Percentiles rank a stretch among this genome's conserved stretches.
phyloP scores from a whole-genome alignment of 2,113 vertebrate species.

The Taurulus bubalis region DNA sequence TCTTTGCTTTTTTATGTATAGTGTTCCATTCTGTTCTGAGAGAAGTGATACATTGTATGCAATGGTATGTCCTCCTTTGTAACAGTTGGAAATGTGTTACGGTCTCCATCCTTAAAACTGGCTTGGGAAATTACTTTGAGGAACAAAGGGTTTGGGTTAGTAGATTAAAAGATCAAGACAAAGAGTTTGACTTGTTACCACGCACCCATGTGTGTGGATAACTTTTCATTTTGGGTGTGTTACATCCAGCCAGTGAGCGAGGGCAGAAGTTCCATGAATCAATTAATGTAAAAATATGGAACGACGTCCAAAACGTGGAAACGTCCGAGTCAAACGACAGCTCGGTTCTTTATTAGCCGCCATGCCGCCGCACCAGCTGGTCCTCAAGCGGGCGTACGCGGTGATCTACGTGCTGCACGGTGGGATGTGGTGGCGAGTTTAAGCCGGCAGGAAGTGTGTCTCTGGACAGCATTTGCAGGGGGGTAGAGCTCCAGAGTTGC shows the following conservation, averaged over 20 bases:
- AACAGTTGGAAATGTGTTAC: too few relatives aligned
- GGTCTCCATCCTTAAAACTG: too few relatives aligned
- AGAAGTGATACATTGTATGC: not conserved
- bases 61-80: not conserved
- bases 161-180: not conserved
- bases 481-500: slow-evolving; percentile 47
- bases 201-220: not conserved
- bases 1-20: not conserved
- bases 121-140: not conserved
- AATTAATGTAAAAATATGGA: slow-evolving; percentile 47
- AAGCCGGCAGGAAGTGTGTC: slow-evolving; percentile 61
- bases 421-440: slow-evolving; percentile 58
- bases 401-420: slow-evolving; percentile 32
- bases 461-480: slow-evolving; percentile 45
- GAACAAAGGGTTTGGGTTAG: not conserved
- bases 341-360: slow-evolving; percentile 44
- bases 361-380: slow-evolving; percentile 17
- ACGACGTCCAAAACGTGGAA: slow-evolving; percentile 32
- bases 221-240: not conserved
- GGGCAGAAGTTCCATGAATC: slow-evolving; percentile 41
- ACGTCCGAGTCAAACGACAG: slow-evolving; percentile 29
- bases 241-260: not conserved
- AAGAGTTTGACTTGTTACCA: not conserved
- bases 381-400: slow-evolving; percentile 13
- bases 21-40: not conserved